Percentiles rank a stretch among this genome's conserved stretches.
These are phyloP conservation scores for Drosophila kepulauana DNA, from an alignment of 1,140 invertebrate species.

Conservation along the genomic window DNA sequence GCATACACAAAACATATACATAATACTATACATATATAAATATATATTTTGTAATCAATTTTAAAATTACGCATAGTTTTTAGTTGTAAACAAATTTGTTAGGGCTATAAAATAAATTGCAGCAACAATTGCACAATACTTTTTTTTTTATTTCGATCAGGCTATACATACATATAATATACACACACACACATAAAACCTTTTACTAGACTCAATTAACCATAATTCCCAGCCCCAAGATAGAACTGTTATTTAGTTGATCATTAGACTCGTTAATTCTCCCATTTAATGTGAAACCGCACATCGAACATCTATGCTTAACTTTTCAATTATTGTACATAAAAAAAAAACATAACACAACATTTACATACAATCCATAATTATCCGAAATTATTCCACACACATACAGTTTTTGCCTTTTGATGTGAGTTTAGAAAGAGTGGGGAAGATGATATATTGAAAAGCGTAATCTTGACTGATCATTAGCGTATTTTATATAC, in stretches of 20 bases:
- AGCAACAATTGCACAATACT: slow-evolving; percentile 61
- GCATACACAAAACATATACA: slow-evolving; percentile 16
- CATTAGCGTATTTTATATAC: slow-evolving; percentile 67
- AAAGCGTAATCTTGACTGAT: slow-evolving; percentile 76
- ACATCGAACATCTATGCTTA: slow-evolving; percentile 58
- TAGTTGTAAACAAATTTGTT: slow-evolving; percentile 78
- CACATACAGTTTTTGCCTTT: slow-evolving; percentile 57
- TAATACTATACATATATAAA: slow-evolving; percentile 36
- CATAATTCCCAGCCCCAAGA: slow-evolving; percentile 58
- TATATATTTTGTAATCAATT: slow-evolving; percentile 75
- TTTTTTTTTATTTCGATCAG: slow-evolving; percentile 56
- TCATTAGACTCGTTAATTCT: slow-evolving; percentile 40
- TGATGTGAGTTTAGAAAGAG: slow-evolving; percentile 27
- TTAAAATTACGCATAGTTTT: slow-evolving; percentile 70
- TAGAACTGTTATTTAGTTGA: slow-evolving; percentile 80
- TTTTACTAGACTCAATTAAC: slow-evolving; percentile 59
- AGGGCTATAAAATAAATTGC: slow-evolving; percentile 73
- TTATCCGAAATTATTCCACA: slow-evolving; percentile 34
- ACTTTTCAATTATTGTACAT: slow-evolving; percentile 39
- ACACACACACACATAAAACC: slow-evolving; percentile 1
- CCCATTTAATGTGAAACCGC: slow-evolving; percentile 18
- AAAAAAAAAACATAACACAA: slow-evolving; percentile 32
- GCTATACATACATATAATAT: slow-evolving; percentile 19
- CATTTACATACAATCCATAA: slow-evolving; percentile 23
- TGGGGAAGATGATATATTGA: slow-evolving; percentile 7